A percentile compares a stretch with the other conserved stretches of the same genome.
Conservation (phyloP, 2,888 invertebrate species). For the Thalpophila matura region DNA sequence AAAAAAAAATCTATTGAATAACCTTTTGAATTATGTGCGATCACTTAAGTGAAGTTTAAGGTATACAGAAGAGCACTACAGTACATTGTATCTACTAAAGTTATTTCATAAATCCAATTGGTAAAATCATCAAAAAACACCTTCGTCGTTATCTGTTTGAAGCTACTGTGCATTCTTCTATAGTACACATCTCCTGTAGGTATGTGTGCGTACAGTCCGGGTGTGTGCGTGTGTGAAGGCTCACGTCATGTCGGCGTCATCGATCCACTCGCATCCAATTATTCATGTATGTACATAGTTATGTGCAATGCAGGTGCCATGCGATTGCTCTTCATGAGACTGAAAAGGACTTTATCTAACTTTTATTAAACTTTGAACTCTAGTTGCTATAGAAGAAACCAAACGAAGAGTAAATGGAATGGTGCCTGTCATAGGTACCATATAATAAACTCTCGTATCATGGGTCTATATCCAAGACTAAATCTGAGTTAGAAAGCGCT, state of each 20-base stretch:
- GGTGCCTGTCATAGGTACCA: no score
- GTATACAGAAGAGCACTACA: no score
- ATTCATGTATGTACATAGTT: conserved; percentile 66
- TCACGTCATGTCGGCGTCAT: conserved; percentile 68
- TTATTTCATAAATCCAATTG: neutral
- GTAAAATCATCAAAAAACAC: neutral
- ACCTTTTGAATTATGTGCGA: no score
- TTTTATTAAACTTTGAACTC: neutral
- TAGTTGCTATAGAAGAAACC: no score
- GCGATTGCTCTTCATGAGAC: conserved; percentile 26
- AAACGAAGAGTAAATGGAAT: no score
- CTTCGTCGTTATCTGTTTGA: neutral
- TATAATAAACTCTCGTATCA: no score
- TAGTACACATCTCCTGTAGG: neutral
- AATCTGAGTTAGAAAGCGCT: no score
- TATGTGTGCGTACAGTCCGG: neutral
- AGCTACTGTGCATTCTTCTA: neutral
- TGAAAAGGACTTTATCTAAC: neutral
- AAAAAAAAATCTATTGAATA: no score
- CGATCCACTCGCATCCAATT: conserved; percentile 71
- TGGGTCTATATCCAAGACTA: no score
- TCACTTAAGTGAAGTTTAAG: no score
- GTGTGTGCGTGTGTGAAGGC: conserved; percentile 27
- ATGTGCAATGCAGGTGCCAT: conserved; percentile 49
- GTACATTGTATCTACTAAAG: no score